Evolutionary conservation across 2,113 vertebrate genomes (phyloP), one percentile per base, ranked within the genome.

Genomic region (Recurvirostra avosetta): DNA sequence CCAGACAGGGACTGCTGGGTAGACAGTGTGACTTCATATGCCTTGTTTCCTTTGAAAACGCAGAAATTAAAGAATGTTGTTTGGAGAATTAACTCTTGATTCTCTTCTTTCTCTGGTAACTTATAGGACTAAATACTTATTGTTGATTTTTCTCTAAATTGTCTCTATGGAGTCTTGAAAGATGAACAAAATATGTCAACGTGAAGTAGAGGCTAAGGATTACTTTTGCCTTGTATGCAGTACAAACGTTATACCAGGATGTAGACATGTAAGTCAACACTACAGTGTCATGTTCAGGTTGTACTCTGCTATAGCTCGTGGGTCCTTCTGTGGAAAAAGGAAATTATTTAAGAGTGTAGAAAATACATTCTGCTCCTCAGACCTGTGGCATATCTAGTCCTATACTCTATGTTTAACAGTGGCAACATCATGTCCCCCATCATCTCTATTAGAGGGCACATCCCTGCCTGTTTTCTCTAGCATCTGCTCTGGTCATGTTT

Each of bases 331-430:
- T 2, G 1, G 65, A 59, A 80, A 66, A 91, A 58, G 14, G 4
- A 52, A 86, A 19, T 18, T 41, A 20, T 76, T 62, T 63, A 47
- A 49, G 26, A 59, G 49, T 29, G 43, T 32, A 67, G 56, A 59
- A 84, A 71, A 77, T 30, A 23, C 10, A 50, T 61, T 25, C 38
- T 84, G 20, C 38, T 63, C 17, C 41, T 80, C 3, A 4, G 7
- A 62, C 26, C 18, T 3, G 1, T 8, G 2, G 6, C 1, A 0
- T 74, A 36, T 62, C 41, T 67, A 43, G 32, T 47, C 21, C 32
- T 30, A 10, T 53, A 9, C 38, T 67, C 5, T 59, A 23, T 59
- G 30, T 70, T 47, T 55, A 27, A 23, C 50, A 83, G 59, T 19
- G 55, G 36, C n/a, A 84, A 15, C 30, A 50, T 20, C 34, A 41